Evolutionary conservation across 2,888 invertebrate genomes (phyloP), one percentile per base, ranked within the genome.

Genomic region (Diogma glabrata): DNA sequence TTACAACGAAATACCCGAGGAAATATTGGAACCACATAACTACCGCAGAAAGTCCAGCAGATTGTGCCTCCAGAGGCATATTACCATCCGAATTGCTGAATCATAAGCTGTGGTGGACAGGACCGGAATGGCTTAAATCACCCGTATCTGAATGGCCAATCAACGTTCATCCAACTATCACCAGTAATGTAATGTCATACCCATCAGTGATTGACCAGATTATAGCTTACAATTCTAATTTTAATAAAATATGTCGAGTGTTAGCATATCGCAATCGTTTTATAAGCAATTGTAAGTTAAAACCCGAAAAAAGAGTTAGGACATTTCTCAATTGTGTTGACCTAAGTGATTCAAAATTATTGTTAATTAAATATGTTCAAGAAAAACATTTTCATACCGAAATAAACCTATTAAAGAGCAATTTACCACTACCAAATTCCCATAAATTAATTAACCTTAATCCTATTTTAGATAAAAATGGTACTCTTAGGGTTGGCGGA

Each of bases 1-100:
- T 36, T 10, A 36, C 7, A 7, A 36, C 36, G 17, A 36, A 36
- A 16, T 17, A 36, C 17, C 9, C 3, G 6, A 36, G 36, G 36
- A 33, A 33, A 33, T 33, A 33, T 38, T 38, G 38, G 38, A 16
- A 16, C 10, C 38, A 38, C 16, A 38, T 38, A 38, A 38, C 38
- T 8, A 4, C 38, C 4, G 4, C 4, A 17, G 17, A 16, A 38
- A 38, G 19, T 14, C 16, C 16, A 38, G 38, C 38, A 7, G 38
- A 38, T 38, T 38, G 38, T 16, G 38, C 3, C 7, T 38, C 16
- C 3, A 14, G 38, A 38, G 16, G 16, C 16, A 38, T 38, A 38
- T 19, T 38, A 38, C 38, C 16, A 16, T 38, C 38, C 38, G 38
- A 38, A 38, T 38, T 38, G 10, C 3, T 38, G 10, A 14, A 38